Conservation (phyloP, 2,888 invertebrate genomes). For the Bhutanitis thaidina region DNA sequence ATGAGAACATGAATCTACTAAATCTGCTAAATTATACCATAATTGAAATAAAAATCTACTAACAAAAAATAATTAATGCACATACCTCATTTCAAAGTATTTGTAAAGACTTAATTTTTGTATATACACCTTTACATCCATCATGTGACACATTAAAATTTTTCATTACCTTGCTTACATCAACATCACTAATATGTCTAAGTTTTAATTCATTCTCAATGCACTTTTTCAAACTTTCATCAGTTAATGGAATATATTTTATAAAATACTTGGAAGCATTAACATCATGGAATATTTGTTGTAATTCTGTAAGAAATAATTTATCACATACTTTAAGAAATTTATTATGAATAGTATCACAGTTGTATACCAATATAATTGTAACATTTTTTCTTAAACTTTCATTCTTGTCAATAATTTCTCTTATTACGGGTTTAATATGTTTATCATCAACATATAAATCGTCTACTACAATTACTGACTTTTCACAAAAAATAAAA, state of each 20-base stretch:
- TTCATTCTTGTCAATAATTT: slow-evolving; percentile 50
- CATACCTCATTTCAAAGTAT: slow-evolving; percentile 20
- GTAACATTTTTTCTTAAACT: slow-evolving; percentile 48
- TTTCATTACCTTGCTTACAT: slow-evolving; percentile 43
- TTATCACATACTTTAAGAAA: slow-evolving; percentile 46
- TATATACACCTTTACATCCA: slow-evolving; percentile 71
- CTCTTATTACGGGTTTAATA: slow-evolving; percentile 38
- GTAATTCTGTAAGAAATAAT: slow-evolving; percentile 36
- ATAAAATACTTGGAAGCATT: slow-evolving; percentile 45
- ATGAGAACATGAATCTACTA: too few relatives aligned
- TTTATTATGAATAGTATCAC: slow-evolving; percentile 38
- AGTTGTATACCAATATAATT: slow-evolving; percentile 60
- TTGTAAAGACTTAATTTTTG: slow-evolving; percentile 59
- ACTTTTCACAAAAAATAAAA: slow-evolving; percentile 50
- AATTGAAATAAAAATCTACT: too few relatives aligned
- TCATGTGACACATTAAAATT: slow-evolving; percentile 61
- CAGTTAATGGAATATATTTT: slow-evolving; percentile 48
- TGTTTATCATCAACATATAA: slow-evolving; percentile 42
- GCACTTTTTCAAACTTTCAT: slow-evolving; percentile 52
- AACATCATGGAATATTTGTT: slow-evolving; percentile 39
- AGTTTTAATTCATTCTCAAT: slow-evolving; percentile 49
- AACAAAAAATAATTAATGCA: too few relatives aligned
- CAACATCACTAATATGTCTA: slow-evolving; percentile 29
- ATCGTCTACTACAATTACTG: slow-evolving; percentile 60
- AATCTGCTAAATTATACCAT: too few relatives aligned